These are phyloP conservation scores for Tipula vernalis DNA, from an alignment of 2,888 invertebrate genomes.

Conservation along the genomic window DNA sequence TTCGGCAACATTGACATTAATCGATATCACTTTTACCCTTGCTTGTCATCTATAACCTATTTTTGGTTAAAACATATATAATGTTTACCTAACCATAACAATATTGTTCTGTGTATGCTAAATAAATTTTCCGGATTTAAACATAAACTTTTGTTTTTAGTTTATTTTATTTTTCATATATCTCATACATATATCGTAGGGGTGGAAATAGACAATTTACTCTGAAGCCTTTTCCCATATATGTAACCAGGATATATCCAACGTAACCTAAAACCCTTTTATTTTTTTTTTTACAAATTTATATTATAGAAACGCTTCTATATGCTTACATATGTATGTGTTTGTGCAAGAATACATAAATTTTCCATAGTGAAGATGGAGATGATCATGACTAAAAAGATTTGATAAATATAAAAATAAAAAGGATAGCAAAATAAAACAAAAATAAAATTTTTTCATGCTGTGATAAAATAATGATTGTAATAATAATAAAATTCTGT, in stretches of 20 bases:
- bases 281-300: background rate
- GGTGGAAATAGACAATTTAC: background rate
- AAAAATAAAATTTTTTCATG: background rate
- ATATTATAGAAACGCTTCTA: background rate
- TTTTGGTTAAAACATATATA: background rate
- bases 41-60: background rate
- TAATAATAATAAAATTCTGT: background rate
- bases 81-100: background rate
- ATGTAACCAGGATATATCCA: background rate
- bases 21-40: background rate
- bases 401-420: background rate
- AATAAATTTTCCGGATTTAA: background rate
- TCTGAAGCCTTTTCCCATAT: background rate
- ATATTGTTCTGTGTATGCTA: background rate
- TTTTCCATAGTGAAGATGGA: background rate
- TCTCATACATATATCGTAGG: background rate
- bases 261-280: background rate
- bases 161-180: background rate
- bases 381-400: background rate
- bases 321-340: background rate
- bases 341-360: background rate
- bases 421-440: background rate
- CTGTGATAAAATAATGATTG: background rate
- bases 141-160: background rate
- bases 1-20: background rate